phyloP scores from a whole-genome alignment of 2,797 vertebrate genomes.

The Microctenopoma lineatum region DNA sequence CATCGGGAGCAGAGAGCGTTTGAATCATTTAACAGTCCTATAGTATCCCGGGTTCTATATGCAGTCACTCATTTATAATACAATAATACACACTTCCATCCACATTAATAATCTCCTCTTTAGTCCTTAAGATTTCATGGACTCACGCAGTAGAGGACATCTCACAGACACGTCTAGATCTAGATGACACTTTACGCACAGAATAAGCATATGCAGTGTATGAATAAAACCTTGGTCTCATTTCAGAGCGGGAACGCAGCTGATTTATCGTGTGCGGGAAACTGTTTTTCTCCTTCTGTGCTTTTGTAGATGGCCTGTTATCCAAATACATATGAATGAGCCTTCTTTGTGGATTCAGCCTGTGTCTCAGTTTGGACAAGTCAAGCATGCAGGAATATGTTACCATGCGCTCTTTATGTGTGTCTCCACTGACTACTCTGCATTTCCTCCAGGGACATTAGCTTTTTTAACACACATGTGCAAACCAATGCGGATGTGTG shows the following conservation, averaged over 20 bases:
- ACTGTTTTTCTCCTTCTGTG: conserved; percentile 16
- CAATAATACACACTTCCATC: conserved; percentile 4
- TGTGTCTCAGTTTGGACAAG: conserved; percentile 30
- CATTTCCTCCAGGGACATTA: conserved; percentile 31
- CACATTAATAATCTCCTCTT: conserved; percentile 15
- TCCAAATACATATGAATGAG: conserved; percentile 47
- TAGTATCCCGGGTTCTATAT: conserved; percentile 50
- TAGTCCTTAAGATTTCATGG: conserved; percentile 18
- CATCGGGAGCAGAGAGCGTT: conserved; percentile 33
- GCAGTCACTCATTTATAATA: conserved; percentile 45
- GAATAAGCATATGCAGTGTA: conserved; percentile 19
- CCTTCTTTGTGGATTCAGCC: conserved; percentile 32
- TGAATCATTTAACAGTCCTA: conserved; percentile 68
- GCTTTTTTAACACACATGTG: conserved; percentile 27
- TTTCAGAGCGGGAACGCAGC: conserved; percentile 6
- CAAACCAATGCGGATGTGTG: conserved; percentile 29
- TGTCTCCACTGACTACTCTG: conserved; percentile 35
- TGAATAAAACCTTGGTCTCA: conserved; percentile 44
- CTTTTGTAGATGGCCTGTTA: conserved; percentile 30
- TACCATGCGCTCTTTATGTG: conserved; percentile 54
- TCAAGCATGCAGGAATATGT: conserved; percentile 50
- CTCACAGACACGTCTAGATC: conserved; percentile 21
- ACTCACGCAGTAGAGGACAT: conserved; percentile 19
- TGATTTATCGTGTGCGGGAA: conserved; percentile 32
- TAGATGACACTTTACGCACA: conserved; percentile 25